phyloP scores from a whole-genome alignment of 1,140 invertebrate species.

The Anastatus disparis region DNA sequence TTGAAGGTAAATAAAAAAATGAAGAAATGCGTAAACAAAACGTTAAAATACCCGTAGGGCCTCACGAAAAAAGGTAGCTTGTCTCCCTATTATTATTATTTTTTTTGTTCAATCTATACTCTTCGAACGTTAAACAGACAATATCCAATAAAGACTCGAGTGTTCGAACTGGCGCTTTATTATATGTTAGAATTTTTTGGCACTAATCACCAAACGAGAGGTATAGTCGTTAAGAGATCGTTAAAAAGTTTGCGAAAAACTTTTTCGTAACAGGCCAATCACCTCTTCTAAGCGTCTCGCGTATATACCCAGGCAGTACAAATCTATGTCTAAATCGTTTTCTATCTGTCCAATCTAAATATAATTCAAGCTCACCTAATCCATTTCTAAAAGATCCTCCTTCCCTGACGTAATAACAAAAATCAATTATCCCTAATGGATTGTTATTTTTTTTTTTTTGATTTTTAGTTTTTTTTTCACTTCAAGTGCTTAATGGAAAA shows the following conservation, averaged over 20 bases:
- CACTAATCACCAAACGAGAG: constrained; percentile 16
- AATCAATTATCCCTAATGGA: background rate
- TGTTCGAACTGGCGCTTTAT: constrained; percentile 16
- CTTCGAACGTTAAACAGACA: constrained; percentile 23
- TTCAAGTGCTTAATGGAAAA: background rate
- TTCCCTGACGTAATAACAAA: constrained; percentile 34
- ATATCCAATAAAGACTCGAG: constrained; percentile 18
- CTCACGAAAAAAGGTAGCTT: no score
- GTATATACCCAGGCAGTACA: background rate
- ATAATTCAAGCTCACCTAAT: constrained; percentile 38
- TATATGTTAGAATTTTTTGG: constrained; percentile 35
- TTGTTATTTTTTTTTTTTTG: no score
- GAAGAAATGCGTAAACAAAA: constrained; percentile 11
- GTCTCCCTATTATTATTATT: no score
- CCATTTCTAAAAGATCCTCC: constrained; percentile 35
- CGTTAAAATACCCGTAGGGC: constrained; percentile 24
- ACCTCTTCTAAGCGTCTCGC: constrained; percentile 11
- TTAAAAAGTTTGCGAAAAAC: constrained; percentile 39
- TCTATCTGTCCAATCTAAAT: constrained; percentile 20
- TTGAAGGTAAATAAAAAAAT: constrained; percentile 16
- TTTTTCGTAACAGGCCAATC: constrained; percentile 41
- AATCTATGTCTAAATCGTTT: no score
- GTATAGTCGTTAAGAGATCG: no score
- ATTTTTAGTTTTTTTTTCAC: no score
- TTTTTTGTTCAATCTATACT: constrained; percentile 18